Evolutionary conservation across 2,113 vertebrate species (phyloP), one percentile per base, ranked within the genome.

Genomic region (Glareola pratincola): DNA sequence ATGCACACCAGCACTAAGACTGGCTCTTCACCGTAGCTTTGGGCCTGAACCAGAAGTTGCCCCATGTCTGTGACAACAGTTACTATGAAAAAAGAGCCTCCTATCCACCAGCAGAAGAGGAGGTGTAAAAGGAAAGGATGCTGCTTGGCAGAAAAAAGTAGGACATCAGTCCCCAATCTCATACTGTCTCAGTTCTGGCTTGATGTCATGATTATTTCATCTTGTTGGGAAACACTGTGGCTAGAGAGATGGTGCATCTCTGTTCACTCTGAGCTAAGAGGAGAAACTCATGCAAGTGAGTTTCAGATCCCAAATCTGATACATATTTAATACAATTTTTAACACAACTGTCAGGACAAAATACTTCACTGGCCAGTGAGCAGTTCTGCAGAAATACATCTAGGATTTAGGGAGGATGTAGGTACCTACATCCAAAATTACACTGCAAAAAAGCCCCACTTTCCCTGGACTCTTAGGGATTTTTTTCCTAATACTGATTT

Each of bases 121-220:
- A 14, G 1, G 10, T 87, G 30, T 56, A 45, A 68, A 85, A 79
- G 45, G 30, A 91, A 78, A 89, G 34, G 30, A 37, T 45, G 53
- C 34, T 93, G 21, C 62, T 82, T 76, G 71, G 74, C 57, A 79
- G 57, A 72, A 9, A 81, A 60, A 89, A 78, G 48, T 39, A 91
- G 66, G 69, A 74, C 89, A 84, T 71, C 51, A 76, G 66, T 41
- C 12, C 64, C 14, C 24, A 53, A 2, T 73, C 62, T 85, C 60
- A 48, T 17, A 30, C 19, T 68, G 23, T 53, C 66, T 85, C 85
- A 76, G 30, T 64, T 95, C 81, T 95, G 80, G 21, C 45, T 76
- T 41, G 34, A 37, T 53, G 17, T 90, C 92, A 93, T 91, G 51
- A 85, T 86, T 93, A 94, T 94, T 96, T 96, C 56, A 79, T 94